Conservation (phyloP, 2,888 invertebrate species). For the Pinctada fucata region DNA sequence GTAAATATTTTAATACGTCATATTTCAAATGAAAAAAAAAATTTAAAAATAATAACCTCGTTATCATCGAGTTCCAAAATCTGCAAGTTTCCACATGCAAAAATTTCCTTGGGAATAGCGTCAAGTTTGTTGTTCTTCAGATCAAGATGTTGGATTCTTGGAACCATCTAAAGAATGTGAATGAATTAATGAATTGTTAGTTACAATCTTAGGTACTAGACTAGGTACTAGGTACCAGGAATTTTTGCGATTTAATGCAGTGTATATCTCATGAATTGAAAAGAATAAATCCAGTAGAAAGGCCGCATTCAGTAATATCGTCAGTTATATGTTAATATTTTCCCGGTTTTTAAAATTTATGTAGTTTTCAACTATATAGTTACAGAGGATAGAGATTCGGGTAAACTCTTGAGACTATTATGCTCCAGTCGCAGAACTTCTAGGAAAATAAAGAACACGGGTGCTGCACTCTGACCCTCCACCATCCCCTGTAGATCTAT, state of each 20-base stretch:
- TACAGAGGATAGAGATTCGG: constrained; percentile 38
- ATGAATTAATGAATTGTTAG: too few relatives aligned
- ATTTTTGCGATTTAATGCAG: too few relatives aligned
- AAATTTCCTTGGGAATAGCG: constrained; percentile 55
- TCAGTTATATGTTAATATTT: too few relatives aligned
- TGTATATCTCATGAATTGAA: too few relatives aligned
- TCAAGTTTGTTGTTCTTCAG: constrained; percentile 58
- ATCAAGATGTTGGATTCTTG: constrained; percentile 55
- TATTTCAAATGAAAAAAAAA: too few relatives aligned
- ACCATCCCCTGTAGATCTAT: constrained; percentile 47
- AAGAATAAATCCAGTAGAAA: too few relatives aligned
- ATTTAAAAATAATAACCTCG: constrained; percentile 49
- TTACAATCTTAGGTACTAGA: too few relatives aligned
- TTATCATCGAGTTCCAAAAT: constrained; percentile 62
- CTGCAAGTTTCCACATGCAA: constrained; percentile 51
- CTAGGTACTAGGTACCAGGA: too few relatives aligned
- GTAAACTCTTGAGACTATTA: constrained; percentile 61
- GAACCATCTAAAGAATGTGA: constrained; percentile 54
- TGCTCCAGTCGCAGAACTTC: constrained; percentile 58
- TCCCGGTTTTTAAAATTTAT: too few relatives aligned
- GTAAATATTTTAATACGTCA: too few relatives aligned
- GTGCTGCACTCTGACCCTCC: constrained; percentile 35
- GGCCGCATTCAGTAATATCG: too few relatives aligned
- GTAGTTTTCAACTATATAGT: too few relatives aligned
- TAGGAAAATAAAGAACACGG: constrained; percentile 48